Conservation (phyloP, 2,113 vertebrate species). For the Danionella cerebrum region DNA sequence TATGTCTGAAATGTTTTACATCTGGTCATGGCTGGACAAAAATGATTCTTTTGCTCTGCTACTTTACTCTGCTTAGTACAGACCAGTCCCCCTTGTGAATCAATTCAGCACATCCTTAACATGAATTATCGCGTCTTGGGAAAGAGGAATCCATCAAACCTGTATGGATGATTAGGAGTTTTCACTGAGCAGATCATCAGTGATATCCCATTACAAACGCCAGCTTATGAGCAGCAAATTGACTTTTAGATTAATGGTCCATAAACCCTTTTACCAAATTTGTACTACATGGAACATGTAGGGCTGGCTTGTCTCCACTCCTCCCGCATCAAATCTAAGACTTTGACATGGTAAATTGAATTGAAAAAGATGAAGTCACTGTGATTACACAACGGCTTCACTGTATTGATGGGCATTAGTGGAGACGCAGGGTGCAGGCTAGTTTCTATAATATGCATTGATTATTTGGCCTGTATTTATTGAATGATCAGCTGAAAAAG, state of each 20-base stretch:
- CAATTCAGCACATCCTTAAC: constrained; percentile 1
- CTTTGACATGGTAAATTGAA: constrained; percentile 8
- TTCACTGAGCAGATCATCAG: constrained; percentile 24
- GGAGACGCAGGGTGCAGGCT: not conserved
- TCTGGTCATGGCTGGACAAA: too few species aligned
- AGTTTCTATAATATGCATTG: not conserved
- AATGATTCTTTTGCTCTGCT: not conserved
- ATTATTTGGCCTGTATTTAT: not conserved
- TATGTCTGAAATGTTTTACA: too few species aligned
- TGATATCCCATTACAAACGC: constrained; percentile 11
- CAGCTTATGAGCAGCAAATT: constrained; percentile 25
- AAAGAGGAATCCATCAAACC: constrained; percentile 19
- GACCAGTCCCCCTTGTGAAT: not conserved
- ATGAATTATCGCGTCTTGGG: constrained; percentile 14
- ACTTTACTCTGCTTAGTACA: not conserved
- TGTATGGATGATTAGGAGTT: constrained; percentile 13
- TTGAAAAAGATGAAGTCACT: not conserved
- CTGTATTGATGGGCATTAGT: not conserved
- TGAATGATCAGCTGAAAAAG: too few species aligned
- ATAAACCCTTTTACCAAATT: constrained; percentile 21
- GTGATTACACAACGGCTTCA: not conserved
- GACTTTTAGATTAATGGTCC: constrained; percentile 33
- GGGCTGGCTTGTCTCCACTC: not conserved
- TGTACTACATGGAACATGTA: constrained; percentile 4
- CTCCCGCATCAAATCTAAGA: not conserved